Conservation (phyloP, 2,797 vertebrate genomes). For the Phoebastria nigripes region DNA sequence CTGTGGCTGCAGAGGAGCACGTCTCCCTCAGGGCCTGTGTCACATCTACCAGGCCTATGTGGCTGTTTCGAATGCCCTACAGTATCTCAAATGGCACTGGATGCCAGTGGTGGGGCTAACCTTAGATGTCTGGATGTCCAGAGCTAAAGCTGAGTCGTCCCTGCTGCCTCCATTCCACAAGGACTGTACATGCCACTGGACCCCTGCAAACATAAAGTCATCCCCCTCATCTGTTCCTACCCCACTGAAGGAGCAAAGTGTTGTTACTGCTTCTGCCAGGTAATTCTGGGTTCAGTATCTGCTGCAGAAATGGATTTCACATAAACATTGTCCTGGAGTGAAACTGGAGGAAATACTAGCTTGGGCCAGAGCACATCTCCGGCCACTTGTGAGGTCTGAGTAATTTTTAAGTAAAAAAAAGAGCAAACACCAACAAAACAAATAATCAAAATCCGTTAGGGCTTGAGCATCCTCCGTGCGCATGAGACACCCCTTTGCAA, state of each 20-base stretch:
- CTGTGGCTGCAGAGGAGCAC: background rate
- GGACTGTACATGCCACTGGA: background rate
- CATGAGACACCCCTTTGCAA: background rate
- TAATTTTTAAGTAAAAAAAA: background rate
- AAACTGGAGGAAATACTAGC: background rate
- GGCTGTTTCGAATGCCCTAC: background rate
- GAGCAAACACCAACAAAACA: background rate
- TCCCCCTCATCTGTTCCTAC: background rate
- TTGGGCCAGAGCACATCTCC: background rate
- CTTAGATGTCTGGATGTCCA: background rate
- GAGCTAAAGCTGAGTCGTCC: background rate
- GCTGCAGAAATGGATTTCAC: background rate
- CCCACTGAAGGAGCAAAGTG: background rate
- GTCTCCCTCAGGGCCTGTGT: background rate
- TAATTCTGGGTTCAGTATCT: background rate
- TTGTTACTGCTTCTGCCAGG: background rate
- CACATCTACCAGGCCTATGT: background rate
- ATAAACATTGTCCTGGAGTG: background rate
- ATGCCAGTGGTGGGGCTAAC: background rate
- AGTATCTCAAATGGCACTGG: background rate
- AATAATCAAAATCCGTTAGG: background rate
- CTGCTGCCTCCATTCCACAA: background rate
- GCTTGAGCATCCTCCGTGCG: background rate
- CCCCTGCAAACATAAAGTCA: background rate
- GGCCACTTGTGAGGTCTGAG: background rate